A percentile compares a stretch with the other conserved stretches of the same genome.
These are phyloP conservation scores for Melieria omissa DNA, from an alignment of 2,888 invertebrate species.

Conservation along the genomic window DNA sequence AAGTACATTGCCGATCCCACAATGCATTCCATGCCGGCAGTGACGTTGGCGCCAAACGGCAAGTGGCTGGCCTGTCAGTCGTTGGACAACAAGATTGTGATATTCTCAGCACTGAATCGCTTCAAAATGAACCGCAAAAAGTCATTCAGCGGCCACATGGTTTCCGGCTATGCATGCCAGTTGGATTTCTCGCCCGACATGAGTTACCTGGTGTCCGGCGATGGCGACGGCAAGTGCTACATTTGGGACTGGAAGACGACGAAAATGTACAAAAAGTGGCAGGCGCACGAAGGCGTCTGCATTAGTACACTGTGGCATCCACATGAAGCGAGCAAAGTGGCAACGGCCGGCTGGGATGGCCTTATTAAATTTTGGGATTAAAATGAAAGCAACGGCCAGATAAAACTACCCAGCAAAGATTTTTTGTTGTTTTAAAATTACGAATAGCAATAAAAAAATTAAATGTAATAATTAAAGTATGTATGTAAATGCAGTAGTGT, in stretches of 20 bases:
- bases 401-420: not conserved
- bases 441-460: not conserved
- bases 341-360: constrained; percentile 99
- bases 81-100: constrained; percentile 98
- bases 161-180: constrained; percentile 97
- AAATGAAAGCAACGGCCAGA: constrained; percentile 46
- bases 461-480: not conserved
- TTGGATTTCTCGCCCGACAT: constrained; percentile 98
- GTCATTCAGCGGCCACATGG: constrained; percentile 98
- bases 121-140: constrained; percentile 99
- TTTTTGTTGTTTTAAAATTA: not conserved
- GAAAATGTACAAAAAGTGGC: constrained; percentile 97
- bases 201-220: constrained; percentile 97
- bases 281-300: constrained; percentile 98
- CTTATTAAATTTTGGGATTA: constrained; percentile 99
- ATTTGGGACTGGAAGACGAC: constrained; percentile 99
- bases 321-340: constrained; percentile 95
- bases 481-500: not conserved
- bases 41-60: constrained; percentile 93
- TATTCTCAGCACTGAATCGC: constrained; percentile 96
- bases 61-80: constrained; percentile 99
- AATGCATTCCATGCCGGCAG: constrained; percentile 99
- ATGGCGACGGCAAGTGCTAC: constrained; percentile 98
- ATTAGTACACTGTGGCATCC: constrained; percentile 97
- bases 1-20: constrained; percentile 99